A percentile compares a stretch with the other conserved stretches of the same genome.
phyloP scores from a whole-genome alignment of 2,113 vertebrate species.

The Cyprinus carpio region DNA sequence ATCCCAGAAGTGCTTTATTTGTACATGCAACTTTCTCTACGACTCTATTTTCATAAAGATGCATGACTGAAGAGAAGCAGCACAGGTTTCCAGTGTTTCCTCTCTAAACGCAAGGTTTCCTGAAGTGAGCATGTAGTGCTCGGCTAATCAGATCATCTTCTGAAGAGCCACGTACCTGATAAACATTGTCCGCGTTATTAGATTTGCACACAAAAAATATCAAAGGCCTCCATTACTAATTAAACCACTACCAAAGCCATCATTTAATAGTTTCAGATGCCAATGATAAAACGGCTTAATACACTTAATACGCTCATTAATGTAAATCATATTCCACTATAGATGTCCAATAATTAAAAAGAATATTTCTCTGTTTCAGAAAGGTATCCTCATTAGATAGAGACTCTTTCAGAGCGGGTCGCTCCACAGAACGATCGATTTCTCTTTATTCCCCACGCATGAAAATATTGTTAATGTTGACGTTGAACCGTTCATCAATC shows the following conservation, averaged over 20 bases:
- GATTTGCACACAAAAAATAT: slow-evolving; percentile 67
- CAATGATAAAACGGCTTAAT: slow-evolving; percentile 78
- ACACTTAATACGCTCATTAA: slow-evolving; percentile 74
- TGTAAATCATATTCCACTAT: slow-evolving; percentile 85
- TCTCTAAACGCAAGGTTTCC: background rate
- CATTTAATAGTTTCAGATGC: slow-evolving; percentile 78
- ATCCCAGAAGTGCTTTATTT: background rate
- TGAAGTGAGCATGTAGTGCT: background rate
- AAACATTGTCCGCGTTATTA: slow-evolving; percentile 77
- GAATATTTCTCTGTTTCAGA: slow-evolving; percentile 75
- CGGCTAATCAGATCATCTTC: slow-evolving; percentile 69
- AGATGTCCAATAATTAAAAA: slow-evolving; percentile 85
- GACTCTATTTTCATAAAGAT: background rate
- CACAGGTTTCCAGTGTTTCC: background rate
- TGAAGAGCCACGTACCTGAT: slow-evolving; percentile 71
- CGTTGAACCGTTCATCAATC: slow-evolving; percentile 80
- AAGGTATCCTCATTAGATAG: slow-evolving; percentile 76
- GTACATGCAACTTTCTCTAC: background rate
- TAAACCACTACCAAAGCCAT: slow-evolving; percentile 78
- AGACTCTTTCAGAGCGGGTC: slow-evolving; percentile 73
- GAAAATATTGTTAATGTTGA: slow-evolving; percentile 78
- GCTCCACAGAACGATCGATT: slow-evolving; percentile 69
- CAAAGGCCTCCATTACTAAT: slow-evolving; percentile 79
- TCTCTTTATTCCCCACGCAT: slow-evolving; percentile 67
- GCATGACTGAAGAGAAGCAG: background rate